Conservation (phyloP, 2,888 invertebrate species). For the Pogonocherus hispidulus region DNA sequence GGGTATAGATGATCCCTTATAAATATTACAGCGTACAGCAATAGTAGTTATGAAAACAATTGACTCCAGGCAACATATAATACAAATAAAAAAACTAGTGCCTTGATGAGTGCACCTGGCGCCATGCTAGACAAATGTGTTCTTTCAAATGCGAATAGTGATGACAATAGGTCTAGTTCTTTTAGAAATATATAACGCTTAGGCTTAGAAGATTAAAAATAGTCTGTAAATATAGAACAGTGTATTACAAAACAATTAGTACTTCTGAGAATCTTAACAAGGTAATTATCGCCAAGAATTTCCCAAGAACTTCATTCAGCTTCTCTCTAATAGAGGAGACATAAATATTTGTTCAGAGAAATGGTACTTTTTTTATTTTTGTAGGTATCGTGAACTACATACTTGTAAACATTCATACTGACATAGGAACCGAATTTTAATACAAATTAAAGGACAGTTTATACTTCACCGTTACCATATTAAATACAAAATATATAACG, state of each 20-base stretch:
- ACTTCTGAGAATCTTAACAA: constrained; percentile 17
- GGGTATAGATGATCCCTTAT: too few species aligned
- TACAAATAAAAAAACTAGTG: neutral
- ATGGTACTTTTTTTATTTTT: neutral
- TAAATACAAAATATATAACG: too few species aligned
- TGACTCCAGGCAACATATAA: neutral
- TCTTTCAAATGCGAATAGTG: constrained; percentile 6
- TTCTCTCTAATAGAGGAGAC: neutral
- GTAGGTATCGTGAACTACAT: too few species aligned
- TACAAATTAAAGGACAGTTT: too few species aligned
- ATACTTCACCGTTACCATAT: too few species aligned
- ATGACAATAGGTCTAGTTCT: constrained; percentile 1
- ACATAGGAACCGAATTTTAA: too few species aligned
- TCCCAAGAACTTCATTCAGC: neutral
- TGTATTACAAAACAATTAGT: constrained; percentile 16
- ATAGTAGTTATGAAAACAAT: neutral
- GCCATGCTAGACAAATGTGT: constrained; percentile 18
- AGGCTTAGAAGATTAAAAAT: constrained; percentile 8
- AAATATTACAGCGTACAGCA: too few species aligned
- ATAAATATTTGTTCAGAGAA: constrained; percentile 1
- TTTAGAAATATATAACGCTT: neutral
- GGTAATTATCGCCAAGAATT: neutral
- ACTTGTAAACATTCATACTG: too few species aligned
- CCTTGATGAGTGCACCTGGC: constrained; percentile 14
- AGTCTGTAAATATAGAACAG: constrained; percentile 18